These are phyloP conservation scores for Zapus hudsonius DNA, from an alignment of 2,113 vertebrate species.

Conservation along the genomic window DNA sequence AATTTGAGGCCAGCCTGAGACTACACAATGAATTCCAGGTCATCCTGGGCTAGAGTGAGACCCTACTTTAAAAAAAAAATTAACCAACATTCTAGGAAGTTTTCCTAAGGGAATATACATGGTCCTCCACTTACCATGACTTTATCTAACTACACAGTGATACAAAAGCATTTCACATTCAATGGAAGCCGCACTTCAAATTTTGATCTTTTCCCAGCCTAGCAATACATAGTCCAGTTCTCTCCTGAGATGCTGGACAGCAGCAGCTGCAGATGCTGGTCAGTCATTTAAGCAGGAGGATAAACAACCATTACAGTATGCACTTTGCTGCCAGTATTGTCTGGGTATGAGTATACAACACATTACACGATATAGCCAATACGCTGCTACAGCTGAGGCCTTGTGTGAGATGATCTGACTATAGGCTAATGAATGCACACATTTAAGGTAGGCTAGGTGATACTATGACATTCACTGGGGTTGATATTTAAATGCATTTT, in stretches of 20 bases:
- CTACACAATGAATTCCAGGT: no score
- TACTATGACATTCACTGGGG: not conserved
- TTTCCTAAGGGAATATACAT: not conserved
- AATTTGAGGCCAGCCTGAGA: no score
- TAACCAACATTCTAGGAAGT: slow-evolving; percentile 6
- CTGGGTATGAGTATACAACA: not conserved
- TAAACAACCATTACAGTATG: not conserved
- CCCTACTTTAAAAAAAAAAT: no score
- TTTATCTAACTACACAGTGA: not conserved
- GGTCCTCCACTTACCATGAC: not conserved
- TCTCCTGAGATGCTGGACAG: not conserved
- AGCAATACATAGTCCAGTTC: not conserved
- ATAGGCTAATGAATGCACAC: not conserved
- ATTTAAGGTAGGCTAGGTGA: not conserved
- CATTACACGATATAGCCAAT: not conserved
- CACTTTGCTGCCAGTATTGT: not conserved
- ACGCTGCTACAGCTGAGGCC: not conserved
- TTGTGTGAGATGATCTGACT: not conserved
- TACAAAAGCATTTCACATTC: not conserved
- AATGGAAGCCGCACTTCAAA: not conserved
- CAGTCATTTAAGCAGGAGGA: not conserved
- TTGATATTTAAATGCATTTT: not conserved
- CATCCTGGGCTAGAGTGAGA: no score
- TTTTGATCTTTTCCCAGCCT: not conserved
- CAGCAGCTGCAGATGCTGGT: not conserved